These are phyloP conservation scores for Dicerorhinus sumatrensis DNA, from an alignment of 2,113 vertebrate genomes.

Conservation along the genomic window DNA sequence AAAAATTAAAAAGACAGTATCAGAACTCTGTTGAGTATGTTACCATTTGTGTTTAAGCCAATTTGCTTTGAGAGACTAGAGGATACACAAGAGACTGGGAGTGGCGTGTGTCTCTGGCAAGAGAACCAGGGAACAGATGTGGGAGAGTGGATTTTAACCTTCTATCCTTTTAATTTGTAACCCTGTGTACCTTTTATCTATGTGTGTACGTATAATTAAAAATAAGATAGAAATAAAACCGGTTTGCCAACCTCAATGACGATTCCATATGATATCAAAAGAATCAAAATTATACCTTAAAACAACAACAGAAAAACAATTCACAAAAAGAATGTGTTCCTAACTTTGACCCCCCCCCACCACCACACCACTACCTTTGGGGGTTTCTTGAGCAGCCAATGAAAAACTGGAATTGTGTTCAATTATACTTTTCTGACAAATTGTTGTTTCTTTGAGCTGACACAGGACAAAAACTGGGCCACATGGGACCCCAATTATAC, in stretches of 20 bases:
- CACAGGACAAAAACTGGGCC: neutral
- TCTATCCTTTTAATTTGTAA: neutral
- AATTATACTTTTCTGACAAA: neutral
- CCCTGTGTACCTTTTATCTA: neutral
- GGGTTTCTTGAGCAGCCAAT: neutral
- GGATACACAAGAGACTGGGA: neutral
- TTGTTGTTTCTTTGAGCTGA: neutral
- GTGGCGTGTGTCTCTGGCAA: neutral
- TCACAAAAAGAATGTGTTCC: neutral
- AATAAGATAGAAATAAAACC: neutral
- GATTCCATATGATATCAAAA: neutral
- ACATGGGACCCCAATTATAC: neutral
- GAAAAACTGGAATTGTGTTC: neutral
- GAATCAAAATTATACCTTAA: neutral
- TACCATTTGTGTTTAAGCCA: neutral
- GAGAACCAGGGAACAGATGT: neutral
- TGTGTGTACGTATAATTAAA: neutral
- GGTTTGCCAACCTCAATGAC: neutral
- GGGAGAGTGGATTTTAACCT: neutral
- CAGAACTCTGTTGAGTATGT: neutral
- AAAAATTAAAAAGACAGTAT: neutral
- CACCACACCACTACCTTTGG: neutral
- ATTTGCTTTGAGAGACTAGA: neutral
- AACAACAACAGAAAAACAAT: neutral
- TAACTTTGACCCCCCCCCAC: neutral